A percentile compares a stretch with the other conserved stretches of the same genome.
Evolutionary conservation across 1,140 invertebrate genomes (phyloP).

Genomic region (Heterodera carotae): DNA sequence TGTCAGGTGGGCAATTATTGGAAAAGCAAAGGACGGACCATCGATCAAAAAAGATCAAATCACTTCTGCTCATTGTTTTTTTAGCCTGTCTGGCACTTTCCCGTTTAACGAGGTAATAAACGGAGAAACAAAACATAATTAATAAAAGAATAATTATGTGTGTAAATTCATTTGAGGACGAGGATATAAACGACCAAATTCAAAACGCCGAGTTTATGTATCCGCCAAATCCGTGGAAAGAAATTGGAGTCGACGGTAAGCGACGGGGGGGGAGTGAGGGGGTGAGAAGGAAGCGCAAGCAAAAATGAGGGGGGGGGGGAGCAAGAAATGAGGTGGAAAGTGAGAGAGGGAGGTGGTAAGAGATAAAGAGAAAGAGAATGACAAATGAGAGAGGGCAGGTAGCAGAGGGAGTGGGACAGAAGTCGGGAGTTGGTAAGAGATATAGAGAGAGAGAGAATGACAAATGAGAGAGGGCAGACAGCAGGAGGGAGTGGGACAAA

Average conservation of each 20-base stretch:
- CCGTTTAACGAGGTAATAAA: constrained; percentile 83
- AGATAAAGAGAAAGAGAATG: not conserved
- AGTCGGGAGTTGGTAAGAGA: no score
- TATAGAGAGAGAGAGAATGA: not conserved
- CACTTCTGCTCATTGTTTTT: no score
- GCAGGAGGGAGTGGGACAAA: no score
- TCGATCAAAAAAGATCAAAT: not conserved
- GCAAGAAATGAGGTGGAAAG: not conserved
- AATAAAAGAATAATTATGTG: no score
- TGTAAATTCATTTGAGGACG: constrained; percentile 72
- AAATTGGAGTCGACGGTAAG: constrained; percentile 90
- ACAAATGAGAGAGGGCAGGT: no score
- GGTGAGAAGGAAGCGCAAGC: not conserved
- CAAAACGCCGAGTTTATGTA: constrained; percentile 99
- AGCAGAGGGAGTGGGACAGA: no score
- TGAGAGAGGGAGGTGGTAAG: not conserved
- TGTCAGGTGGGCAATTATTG: constrained; percentile 70
- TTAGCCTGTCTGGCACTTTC: constrained; percentile 90
- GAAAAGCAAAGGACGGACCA: not conserved
- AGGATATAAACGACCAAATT: constrained; percentile 98
- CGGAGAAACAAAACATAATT: not conserved
- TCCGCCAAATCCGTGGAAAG: constrained; percentile 94
- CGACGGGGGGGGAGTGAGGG: constrained; percentile 29
- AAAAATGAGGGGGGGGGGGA: not conserved
- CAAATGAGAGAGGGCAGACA: no score